phyloP scores from a whole-genome alignment of 2,797 vertebrate genomes.

The Tokudaia muenninki region DNA sequence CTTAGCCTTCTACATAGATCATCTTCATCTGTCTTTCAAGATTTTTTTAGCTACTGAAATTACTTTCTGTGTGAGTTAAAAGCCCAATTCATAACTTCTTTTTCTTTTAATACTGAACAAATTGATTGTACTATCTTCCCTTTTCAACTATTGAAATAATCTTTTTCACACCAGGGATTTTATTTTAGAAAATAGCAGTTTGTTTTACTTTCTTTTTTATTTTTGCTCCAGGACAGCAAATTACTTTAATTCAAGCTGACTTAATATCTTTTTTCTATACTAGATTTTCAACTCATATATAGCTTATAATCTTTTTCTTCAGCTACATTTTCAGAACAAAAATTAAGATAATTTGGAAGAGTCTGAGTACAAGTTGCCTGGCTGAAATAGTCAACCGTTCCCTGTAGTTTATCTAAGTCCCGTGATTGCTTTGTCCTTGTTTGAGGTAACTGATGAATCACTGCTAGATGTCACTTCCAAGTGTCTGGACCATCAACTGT shows the following conservation, averaged over 20 bases:
- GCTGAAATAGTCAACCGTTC: not conserved
- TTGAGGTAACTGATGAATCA: not conserved
- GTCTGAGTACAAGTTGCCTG: not conserved
- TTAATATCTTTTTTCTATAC: not conserved
- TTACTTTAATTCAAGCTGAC: conserved; percentile 32
- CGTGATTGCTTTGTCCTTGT: not conserved
- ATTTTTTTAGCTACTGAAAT: conserved; percentile 66
- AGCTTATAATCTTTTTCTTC: not conserved
- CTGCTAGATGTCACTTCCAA: not conserved
- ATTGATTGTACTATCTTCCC: conserved; percentile 41
- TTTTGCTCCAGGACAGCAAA: conserved; percentile 41
- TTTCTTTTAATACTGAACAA: conserved; percentile 74
- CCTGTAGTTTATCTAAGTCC: not conserved
- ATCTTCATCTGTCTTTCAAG: conserved; percentile 79
- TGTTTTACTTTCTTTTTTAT: not conserved
- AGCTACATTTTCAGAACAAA: not conserved
- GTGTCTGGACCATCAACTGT: not conserved
- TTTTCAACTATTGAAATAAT: conserved; percentile 65
- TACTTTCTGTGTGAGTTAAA: conserved; percentile 77
- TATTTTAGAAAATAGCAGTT: conserved; percentile 45
- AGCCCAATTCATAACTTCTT: conserved; percentile 74
- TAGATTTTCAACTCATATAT: not conserved
- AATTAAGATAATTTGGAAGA: not conserved
- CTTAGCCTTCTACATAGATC: conserved; percentile 71
- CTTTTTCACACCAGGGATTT: conserved; percentile 14